Conservation (phyloP, 2,888 invertebrate genomes). For the Tineola bisselliella region DNA sequence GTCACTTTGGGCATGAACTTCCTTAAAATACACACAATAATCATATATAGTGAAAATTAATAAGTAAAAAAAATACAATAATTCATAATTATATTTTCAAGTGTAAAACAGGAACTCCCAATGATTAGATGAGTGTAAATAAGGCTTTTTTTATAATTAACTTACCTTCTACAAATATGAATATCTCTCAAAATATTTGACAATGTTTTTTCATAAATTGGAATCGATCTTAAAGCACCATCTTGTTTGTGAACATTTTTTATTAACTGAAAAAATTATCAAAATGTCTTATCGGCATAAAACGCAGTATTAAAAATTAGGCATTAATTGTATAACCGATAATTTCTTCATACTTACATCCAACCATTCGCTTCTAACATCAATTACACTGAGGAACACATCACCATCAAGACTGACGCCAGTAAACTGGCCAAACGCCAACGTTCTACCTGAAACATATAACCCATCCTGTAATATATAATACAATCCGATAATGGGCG, state of each 20-base stretch:
- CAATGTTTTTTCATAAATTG: constrained; percentile 84
- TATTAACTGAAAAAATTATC: constrained; percentile 74
- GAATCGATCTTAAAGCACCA: constrained; percentile 76
- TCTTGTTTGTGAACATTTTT: constrained; percentile 84
- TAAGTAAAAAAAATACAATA: constrained; percentile 13
- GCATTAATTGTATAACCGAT: background rate
- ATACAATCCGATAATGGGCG: too few relatives aligned
- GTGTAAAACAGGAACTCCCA: too few relatives aligned
- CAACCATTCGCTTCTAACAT: constrained; percentile 93
- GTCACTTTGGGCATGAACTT: constrained; percentile 93
- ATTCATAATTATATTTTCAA: too few relatives aligned
- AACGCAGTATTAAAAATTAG: constrained; percentile 8
- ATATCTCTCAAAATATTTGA: constrained; percentile 86
- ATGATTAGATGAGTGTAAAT: too few relatives aligned
- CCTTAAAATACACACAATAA: constrained; percentile 54
- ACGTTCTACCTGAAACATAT: constrained; percentile 71
- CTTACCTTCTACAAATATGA: constrained; percentile 81
- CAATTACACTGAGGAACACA: constrained; percentile 89
- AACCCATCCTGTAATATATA: background rate
- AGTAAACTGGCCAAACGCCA: constrained; percentile 89
- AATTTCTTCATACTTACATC: constrained; percentile 71
- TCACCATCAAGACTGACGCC: constrained; percentile 92
- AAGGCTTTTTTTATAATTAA: constrained; percentile 18
- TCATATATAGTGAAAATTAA: background rate
- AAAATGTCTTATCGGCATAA: background rate